Base-by-base conservation (phyloP, 2,797 vertebrate species). In the Brotula barbata region DNA sequence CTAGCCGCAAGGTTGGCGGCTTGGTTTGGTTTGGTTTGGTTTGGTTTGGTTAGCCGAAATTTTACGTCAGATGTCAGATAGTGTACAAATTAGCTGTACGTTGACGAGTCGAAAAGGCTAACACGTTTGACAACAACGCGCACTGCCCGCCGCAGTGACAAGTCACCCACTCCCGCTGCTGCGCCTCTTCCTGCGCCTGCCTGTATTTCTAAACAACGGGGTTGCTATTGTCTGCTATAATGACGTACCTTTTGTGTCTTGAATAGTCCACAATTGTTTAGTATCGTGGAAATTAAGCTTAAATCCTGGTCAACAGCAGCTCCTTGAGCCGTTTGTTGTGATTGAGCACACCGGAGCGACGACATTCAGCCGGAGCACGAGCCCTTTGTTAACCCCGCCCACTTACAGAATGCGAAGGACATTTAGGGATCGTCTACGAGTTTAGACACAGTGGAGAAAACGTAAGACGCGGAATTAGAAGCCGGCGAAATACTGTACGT, bases 71-170 rank as follows among this genome's bases (percentile, higher is more conserved):
- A 22, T 31, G 33, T 1, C 15, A 0, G 5, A 5, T 12, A 13
- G 7, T 13, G 36, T 23, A 16, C 7, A 9, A n/a, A 10, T 44
- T 69, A 45, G 61, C 40, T 22, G 15, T 20, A 6, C 37, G 64
- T 31, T 6, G 0, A 7, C 40, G 33, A 3, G 48, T 4, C 1
- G 4, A 13, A 31, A 15, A 10, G 16, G 20, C 20, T 21, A 54
- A 1, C 61, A 51, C 68, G 64, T 23, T 64, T 69, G 58, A 66
- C 65, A 75, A 68, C 71, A 74, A 68, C 75, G 58, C 52, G 46
- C 45, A 71, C 31, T 44, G 31, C 83, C 83, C 47, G 31, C 83
- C 83, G 80, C 87, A 84, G 71, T 75, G 81, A 84, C 84, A 77
- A 75, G 78, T 72, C 76, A 52, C 70, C 59, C 75, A 68, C 73